Evolutionary conservation across 2,888 invertebrate species (phyloP).

Genomic region (Drosophila nr. fundita): DNA sequence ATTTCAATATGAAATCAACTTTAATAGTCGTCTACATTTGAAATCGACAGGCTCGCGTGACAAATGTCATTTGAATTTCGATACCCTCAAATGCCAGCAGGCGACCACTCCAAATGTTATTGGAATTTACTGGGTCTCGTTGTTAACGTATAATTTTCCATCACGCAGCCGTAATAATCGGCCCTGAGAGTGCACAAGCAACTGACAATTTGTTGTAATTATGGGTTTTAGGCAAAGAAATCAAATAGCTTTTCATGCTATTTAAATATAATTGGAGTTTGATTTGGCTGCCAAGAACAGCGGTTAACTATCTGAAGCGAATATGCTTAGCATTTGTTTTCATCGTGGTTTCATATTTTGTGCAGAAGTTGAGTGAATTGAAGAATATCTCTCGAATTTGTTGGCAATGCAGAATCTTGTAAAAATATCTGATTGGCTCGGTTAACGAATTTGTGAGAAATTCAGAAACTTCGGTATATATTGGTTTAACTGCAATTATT

Average conservation of each 20-base stretch:
- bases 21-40: conserved; percentile 73
- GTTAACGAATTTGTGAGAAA: conserved; percentile 9
- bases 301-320: conserved; percentile 45
- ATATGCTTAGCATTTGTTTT: conserved; percentile 16
- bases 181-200: conserved; percentile 55
- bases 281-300: conserved; percentile 48
- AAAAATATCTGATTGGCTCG: conserved; percentile 1
- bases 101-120: conserved; percentile 22
- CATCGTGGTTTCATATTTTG: conserved; percentile 3
- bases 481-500: not conserved
- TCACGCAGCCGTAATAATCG: conserved; percentile 62
- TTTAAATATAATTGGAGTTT: conserved; percentile 71
- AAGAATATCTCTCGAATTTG: conserved; percentile 38
- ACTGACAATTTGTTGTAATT: conserved; percentile 70
- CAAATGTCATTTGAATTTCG: conserved; percentile 75
- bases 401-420: conserved; percentile 7
- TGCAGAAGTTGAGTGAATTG: conserved; percentile 13
- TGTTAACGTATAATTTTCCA: conserved; percentile 54
- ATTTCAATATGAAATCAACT: conserved; percentile 75
- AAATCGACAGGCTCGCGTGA: conserved; percentile 72
- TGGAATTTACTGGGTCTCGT: conserved; percentile 16
- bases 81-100: conserved; percentile 51
- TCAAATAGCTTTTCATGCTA: conserved; percentile 78
- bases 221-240: conserved; percentile 52
- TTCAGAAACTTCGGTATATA: not conserved